Evolutionary conservation across 2,797 vertebrate genomes (phyloP), one percentile per base, ranked within the genome.

Genomic region (Martes flavigula): DNA sequence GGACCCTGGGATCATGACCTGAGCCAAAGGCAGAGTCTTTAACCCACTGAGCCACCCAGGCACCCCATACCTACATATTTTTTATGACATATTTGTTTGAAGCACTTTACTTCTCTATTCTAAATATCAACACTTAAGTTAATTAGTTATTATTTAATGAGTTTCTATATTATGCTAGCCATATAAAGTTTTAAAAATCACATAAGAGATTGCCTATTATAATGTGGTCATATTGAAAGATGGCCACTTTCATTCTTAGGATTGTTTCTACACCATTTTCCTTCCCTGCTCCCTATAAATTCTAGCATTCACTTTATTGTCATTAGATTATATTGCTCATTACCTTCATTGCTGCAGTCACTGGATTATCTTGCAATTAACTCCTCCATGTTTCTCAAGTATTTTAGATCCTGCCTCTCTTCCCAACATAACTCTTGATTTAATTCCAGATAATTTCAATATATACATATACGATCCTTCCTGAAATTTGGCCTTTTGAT

Each of bases 281-380:
- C 51, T 83, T 66, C 30, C 25, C 64, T 90, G 40, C 21, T 84
- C 68, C 7, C 51, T 60, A 30, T 68, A 93, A 95, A 82, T 43
- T 10, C 7, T 68, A 91, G 40, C 10, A 77, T 94, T 94, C 56
- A 58, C 54, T 72, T 7, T 85, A 13, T 10, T 10, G 27, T 60
- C 60, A 66, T 81, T 72, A 93, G 84, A 77, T 92, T 82, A 72
- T 77, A 87, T 13, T 91, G 68, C 6, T 78, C 14, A 77, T 90
- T 56, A 75, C 20, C 75, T 91, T 95, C 60, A 96, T 4, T 66
- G 20, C 5, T 83, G 27, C 21, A 81, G 14, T 58, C 21, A 25
- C 27, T 92, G 81, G 35, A 70, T 90, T 60, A 87, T 12, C 27
- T 92, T 64, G 15, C 38, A 83, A 91, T 93, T 64, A 96, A 96